phyloP scores from a whole-genome alignment of 2,113 vertebrate genomes.

The Camelus bactrianus region DNA sequence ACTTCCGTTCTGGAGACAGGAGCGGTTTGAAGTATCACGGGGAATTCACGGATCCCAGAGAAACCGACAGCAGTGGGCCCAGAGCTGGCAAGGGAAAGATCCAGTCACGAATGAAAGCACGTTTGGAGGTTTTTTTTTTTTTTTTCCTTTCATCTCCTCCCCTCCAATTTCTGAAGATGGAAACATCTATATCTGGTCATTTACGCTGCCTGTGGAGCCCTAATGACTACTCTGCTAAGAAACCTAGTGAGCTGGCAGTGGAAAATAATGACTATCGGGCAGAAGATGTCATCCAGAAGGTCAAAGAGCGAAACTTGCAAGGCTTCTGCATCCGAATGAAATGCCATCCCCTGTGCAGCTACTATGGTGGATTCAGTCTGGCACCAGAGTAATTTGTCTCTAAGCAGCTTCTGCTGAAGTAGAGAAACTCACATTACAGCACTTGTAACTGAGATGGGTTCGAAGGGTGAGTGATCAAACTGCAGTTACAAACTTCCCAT shows the following conservation, averaged over 20 bases:
- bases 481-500: neutral
- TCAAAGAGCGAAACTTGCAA: conserved; percentile 52
- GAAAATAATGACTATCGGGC: conserved; percentile 72
- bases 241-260: conserved; percentile 41
- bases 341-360: neutral
- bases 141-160: conserved; percentile 25
- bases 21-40: neutral
- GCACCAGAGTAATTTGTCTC: conserved; percentile 66
- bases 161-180: conserved; percentile 48
- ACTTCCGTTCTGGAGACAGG: neutral
- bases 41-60: conserved; percentile 38
- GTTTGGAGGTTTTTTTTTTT: neutral
- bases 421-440: conserved; percentile 13
- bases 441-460: neutral
- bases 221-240: conserved; percentile 69
- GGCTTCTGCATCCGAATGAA: neutral
- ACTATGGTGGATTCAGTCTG: conserved; percentile 15
- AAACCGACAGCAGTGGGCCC: neutral
- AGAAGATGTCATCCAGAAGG: conserved; percentile 64
- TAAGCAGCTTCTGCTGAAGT: conserved; percentile 57
- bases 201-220: neutral
- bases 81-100: neutral
- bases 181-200: neutral
- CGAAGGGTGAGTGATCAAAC: conserved; percentile 21
- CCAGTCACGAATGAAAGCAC: conserved; percentile 35